Evolutionary conservation across 2,797 vertebrate genomes (phyloP).

Genomic region (Thamnophis elegans): DNA sequence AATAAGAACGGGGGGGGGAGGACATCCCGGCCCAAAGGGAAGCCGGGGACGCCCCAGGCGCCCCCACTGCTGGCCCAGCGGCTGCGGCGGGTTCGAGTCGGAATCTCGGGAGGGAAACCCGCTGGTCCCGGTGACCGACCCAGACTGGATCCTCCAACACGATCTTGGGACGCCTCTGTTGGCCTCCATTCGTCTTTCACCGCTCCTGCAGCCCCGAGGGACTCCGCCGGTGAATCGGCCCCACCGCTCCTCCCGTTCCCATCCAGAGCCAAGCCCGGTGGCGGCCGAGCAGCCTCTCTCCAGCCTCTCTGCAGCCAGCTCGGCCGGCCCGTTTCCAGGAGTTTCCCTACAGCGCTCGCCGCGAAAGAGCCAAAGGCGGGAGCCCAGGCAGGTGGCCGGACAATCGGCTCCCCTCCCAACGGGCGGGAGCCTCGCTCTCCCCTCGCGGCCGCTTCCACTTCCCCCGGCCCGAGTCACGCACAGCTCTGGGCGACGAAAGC

Average conservation of each 20-base stretch:
- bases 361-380: neutral
- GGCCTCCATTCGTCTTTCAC: neutral
- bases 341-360: neutral
- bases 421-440: neutral
- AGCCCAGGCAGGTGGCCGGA: neutral
- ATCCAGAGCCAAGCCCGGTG: too few relatives aligned
- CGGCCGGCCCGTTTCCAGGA: neutral
- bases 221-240: neutral
- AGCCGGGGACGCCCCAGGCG: neutral
- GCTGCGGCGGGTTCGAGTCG: neutral
- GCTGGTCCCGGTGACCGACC: too few relatives aligned
- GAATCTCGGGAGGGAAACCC: neutral
- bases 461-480: neutral
- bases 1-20: accelerated
- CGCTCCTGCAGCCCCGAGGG: neutral
- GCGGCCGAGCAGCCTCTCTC: too few relatives aligned
- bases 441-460: neutral
- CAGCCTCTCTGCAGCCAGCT: too few relatives aligned
- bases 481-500: neutral
- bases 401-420: neutral
- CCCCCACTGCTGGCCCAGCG: neutral
- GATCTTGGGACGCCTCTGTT: neutral
- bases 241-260: neutral
- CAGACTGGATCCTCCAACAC: neutral
- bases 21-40: neutral